phyloP scores from a whole-genome alignment of 2,113 vertebrate species.

The Siniperca knerii region DNA sequence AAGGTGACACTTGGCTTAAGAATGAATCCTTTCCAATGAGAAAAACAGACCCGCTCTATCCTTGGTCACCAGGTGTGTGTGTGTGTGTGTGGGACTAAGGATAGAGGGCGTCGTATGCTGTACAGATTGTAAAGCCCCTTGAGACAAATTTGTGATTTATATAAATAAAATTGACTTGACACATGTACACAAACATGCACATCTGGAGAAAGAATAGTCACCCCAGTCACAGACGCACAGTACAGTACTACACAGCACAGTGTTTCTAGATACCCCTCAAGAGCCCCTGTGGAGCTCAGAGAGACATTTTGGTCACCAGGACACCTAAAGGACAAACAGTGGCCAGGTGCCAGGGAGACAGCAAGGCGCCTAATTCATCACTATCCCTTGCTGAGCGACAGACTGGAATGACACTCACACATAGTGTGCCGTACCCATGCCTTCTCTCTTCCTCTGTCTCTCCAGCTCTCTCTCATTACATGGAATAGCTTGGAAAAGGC shows the following conservation, averaged over 20 bases:
- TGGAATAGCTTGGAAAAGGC: conserved; percentile 29
- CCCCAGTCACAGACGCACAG: conserved; percentile 24
- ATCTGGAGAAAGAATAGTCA: conserved; percentile 53
- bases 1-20: conserved; percentile 37
- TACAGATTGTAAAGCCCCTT: background rate
- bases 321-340: conserved; percentile 75
- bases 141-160: background rate
- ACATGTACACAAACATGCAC: conserved; percentile 46
- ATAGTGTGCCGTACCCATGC: background rate
- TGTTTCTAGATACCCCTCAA: conserved; percentile 7
- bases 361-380: conserved; percentile 65
- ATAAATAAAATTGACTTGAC: conserved; percentile 9
- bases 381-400: conserved; percentile 37
- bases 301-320: conserved; percentile 62
- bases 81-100: too few relatives aligned
- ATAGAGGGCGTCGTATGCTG: background rate
- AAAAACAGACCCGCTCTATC: background rate
- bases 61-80: too few relatives aligned
- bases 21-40: conserved; percentile 36
- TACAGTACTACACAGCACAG: conserved; percentile 12
- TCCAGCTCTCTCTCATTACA: conserved; percentile 34
- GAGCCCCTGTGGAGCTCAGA: conserved; percentile 34
- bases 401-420: conserved; percentile 43
- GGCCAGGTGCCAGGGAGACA: conserved; percentile 66
- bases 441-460: conserved; percentile 22